phyloP scores from a whole-genome alignment of 2,888 invertebrate genomes.

The Boloria selene region DNA sequence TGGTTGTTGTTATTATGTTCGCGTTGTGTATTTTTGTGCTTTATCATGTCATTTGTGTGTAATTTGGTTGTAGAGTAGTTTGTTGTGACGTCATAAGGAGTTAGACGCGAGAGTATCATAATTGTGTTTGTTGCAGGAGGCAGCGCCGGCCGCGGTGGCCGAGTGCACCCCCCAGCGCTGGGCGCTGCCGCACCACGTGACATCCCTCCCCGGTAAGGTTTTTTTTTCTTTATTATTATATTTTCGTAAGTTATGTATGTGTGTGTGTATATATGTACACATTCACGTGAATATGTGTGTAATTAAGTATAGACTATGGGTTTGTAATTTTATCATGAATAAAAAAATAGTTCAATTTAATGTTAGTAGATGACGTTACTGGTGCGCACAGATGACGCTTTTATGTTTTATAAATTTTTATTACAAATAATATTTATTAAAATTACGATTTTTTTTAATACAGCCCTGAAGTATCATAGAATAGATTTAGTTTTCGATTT shows the following conservation, averaged over 20 bases:
- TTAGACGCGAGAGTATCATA: not conserved
- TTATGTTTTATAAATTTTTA: too few species aligned
- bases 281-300: too few species aligned
- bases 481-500: too few species aligned
- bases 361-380: too few species aligned
- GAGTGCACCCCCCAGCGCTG: slow-evolving; percentile 76
- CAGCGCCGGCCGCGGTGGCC: slow-evolving; percentile 49
- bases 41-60: slow-evolving; percentile 30
- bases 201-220: slow-evolving; percentile 81
- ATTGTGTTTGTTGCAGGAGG: slow-evolving; percentile 60
- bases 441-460: too few species aligned
- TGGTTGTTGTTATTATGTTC: not conserved
- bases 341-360: too few species aligned
- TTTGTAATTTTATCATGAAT: too few species aligned
- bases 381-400: too few species aligned
- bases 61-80: slow-evolving; percentile 17
- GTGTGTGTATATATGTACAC: too few species aligned
- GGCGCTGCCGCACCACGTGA: slow-evolving; percentile 83
- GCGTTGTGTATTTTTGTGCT: slow-evolving; percentile 12
- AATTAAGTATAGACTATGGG: too few species aligned
- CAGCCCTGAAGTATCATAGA: too few species aligned
- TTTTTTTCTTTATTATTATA: not conserved
- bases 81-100: slow-evolving; percentile 8
- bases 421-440: too few species aligned
- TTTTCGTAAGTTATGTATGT: not conserved